Evolutionary conservation across 1,140 invertebrate species (phyloP), one percentile per base, ranked within the genome.

Genomic region (Hermetia illucens): DNA sequence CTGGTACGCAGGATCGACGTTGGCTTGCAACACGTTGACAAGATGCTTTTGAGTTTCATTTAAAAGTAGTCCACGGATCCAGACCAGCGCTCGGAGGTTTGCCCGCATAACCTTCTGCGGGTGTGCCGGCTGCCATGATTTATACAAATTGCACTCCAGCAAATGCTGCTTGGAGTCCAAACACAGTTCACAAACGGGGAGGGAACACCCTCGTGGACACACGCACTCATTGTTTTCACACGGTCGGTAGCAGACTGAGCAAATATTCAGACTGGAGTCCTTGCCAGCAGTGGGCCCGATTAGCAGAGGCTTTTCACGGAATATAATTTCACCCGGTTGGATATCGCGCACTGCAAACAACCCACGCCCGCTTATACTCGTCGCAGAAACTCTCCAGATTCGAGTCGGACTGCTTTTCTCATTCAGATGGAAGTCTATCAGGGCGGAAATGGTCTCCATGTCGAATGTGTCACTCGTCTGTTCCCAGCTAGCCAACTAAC

Each of bases 341-440:
- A 83, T 75, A 43, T 77, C 68, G 24, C 71, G 58, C 0, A 51
- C 69, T 1, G 78, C 77, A 38, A 82, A 69, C 8, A 83, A 41
- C 10, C 78, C 78, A 4, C 77, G 68, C 1, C 55, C 55, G 10
- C 51, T n/a, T n/a, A n/a, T n/a, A n/a, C n/a, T n/a, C n/a, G n/a
- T n/a, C n/a, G n/a, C n/a, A n/a, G n/a, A n/a, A n/a, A n/a, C n/a
- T n/a, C n/a, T n/a, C n/a, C n/a, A n/a, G n/a, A n/a, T n/a, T n/a
- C n/a, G n/a, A n/a, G n/a, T n/a, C n/a, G n/a, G n/a, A n/a, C n/a
- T n/a, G n/a, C n/a, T n/a, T n/a, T n/a, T n/a, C n/a, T n/a, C n/a
- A n/a, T n/a, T n/a, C n/a, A n/a, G n/a, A n/a, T n/a, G n/a, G n/a
- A n/a, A n/a, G n/a, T n/a, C n/a, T n/a, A n/a, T n/a, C n/a, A n/a